Base-by-base conservation (phyloP, 2,888 invertebrate species). In the Tenthredo livida region DNA sequence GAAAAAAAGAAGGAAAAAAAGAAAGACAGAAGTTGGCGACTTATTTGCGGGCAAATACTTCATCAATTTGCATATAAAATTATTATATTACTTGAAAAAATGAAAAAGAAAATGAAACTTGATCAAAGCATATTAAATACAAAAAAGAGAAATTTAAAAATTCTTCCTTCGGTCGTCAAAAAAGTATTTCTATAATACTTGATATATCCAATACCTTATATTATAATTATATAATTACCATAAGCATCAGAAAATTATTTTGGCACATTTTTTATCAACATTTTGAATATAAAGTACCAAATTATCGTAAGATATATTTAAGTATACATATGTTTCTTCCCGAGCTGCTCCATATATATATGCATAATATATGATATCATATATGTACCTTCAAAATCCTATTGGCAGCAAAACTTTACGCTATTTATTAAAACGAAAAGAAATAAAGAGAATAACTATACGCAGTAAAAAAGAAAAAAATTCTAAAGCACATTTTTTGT, bases 21-120 rank as follows among this genome's bases (percentile, higher is more conserved):
- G 2, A 7, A 25, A 50, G 29, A 50, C 54, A 50, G 54, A 77
- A 54, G 33, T 54, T 77, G 77, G 77, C 77, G 50, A 77, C 33
- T 77, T 50, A 77, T 77, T 77, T 77, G 47, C 77, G n/a, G 54
- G 17, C 33, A 77, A 77, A 77, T 50, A 54, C 33, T 29, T 77
- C 29, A 77, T 77, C 77, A 40, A 67, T 67, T 67, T 67, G 67
- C 67, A 17, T 67, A 67, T 33, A 17, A 67, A 67, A 33, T 67
- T 33, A 33, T 67, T 33, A 33, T 33, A 29, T 25, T 67, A 67
- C 4, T 25, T 67, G 58, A 7, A 58, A 58, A 33, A 33, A 4
- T 0, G 4, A n/a, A 58, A 15, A 15, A 47, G 4, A 37, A 70
- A 70, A 37, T 7, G 4, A 33, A 33, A 37, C 37, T 70, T 70